Percentiles rank a stretch among this genome's conserved stretches.
These are phyloP conservation scores for Rhingia rostrata DNA, from an alignment of 2,888 invertebrate species.

Conservation along the genomic window DNA sequence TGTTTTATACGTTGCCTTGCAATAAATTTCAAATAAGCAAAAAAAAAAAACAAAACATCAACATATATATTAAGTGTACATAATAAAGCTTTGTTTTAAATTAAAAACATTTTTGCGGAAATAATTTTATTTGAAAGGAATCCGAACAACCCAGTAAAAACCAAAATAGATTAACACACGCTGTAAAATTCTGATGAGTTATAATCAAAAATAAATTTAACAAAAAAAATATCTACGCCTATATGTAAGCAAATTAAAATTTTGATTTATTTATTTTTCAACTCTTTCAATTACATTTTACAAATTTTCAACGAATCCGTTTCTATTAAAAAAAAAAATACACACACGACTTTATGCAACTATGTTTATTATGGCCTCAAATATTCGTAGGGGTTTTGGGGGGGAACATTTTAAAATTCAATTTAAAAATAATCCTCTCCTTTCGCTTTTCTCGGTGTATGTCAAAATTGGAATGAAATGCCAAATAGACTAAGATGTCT, in stretches of 20 bases:
- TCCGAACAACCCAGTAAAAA: background rate
- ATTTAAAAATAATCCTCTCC: conserved; percentile 56
- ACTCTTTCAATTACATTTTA: conserved; percentile 62
- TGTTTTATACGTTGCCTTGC: conserved; percentile 2
- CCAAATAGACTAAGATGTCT: conserved; percentile 36
- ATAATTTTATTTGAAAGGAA: conserved; percentile 44
- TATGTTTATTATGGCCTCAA: conserved; percentile 24
- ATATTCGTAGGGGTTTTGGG: conserved; percentile 2
- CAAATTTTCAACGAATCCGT: conserved; percentile 58
- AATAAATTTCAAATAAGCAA: conserved; percentile 9
- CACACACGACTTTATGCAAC: conserved; percentile 36
- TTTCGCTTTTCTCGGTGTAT: background rate
- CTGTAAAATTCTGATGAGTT: conserved; percentile 1
- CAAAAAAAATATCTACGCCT: conserved; percentile 3
- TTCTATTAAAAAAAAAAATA: conserved; percentile 22
- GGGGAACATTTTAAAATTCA: conserved; percentile 62
- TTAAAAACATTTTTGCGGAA: conserved; percentile 28
- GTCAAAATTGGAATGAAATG: conserved; percentile 15
- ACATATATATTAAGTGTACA: conserved; percentile 14
- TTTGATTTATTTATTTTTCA: conserved; percentile 70
- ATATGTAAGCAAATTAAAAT: conserved; percentile 59
- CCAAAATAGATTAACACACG: conserved; percentile 14
- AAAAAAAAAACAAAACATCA: conserved; percentile 2
- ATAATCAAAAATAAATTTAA: conserved; percentile 13
- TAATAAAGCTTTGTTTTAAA: conserved; percentile 5